Base-by-base conservation (phyloP, 2,888 invertebrate genomes). In the Timandra comae region DNA sequence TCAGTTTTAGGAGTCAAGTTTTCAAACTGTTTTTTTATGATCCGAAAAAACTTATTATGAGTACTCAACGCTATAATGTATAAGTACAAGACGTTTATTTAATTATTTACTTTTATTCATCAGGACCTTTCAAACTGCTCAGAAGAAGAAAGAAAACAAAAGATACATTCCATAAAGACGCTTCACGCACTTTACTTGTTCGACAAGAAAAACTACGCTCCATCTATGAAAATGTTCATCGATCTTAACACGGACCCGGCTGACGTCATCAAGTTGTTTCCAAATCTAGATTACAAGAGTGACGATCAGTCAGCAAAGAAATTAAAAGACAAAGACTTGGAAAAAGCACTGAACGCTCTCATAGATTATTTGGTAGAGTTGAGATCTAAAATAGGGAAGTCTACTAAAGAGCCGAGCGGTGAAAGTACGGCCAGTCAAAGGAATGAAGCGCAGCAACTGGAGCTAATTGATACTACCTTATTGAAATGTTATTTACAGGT, bases 401-500 rank as follows among this genome's bases (percentile, higher is more conserved):
- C n/a, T n/a, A n/a, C n/a, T n/a, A n/a, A n/a, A n/a, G n/a, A n/a
- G n/a, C n/a, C n/a, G n/a, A n/a, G n/a, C n/a, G n/a, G 32, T 0
- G 29, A 33, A 7, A 29, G 30, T 1, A 46, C 49, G 1, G 59
- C 57, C 38, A 66, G 54, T 3, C 55, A 58, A 0, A 61, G 54
- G 34, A 81, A 73, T 35, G 58, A 75, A 0, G 51, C 67, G 9
- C 78, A 84, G 38, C 79, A 78, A 39, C 36, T 98, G 38, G 97
- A 97, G 72, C 93, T 99, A 33, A 97, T 99, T 38, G 99, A 99
- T 68, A 99, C 99, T 0, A 98, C 98, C 0, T 82, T 99, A 30
- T 86, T 99, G 6, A 99, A 99, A 74, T 99, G 99, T 66, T 99
- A 99, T 79, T 87, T 99, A 37, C 94, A 96, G 90, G 95, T 93